These are phyloP conservation scores for Pterocles gutturalis DNA, from an alignment of 2,113 vertebrate genomes.

Conservation along the genomic window DNA sequence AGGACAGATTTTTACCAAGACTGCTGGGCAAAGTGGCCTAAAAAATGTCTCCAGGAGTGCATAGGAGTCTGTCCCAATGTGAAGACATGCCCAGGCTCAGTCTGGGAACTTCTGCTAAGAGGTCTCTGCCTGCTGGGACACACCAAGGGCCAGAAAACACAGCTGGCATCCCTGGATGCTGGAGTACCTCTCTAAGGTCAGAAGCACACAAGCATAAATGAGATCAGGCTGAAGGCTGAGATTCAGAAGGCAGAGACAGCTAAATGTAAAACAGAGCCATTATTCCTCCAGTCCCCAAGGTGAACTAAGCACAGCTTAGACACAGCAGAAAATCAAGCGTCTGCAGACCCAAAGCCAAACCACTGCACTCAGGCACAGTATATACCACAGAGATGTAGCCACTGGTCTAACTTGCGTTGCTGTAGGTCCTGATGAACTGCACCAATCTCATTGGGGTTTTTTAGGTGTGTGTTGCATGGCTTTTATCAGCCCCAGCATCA, in stretches of 20 bases:
- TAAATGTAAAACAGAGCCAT: background rate
- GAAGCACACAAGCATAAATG: background rate
- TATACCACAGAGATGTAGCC: background rate
- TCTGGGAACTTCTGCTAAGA: background rate
- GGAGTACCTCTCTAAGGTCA: background rate
- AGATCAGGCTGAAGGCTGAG: background rate
- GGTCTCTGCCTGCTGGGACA: background rate
- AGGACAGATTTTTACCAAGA: background rate
- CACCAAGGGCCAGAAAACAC: background rate
- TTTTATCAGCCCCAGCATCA: background rate
- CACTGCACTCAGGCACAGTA: background rate
- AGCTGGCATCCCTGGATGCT: background rate
- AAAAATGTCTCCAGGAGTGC: background rate
- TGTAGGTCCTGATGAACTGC: background rate
- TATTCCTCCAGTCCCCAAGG: background rate
- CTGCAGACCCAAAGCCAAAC: background rate
- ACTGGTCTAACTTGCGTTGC: background rate
- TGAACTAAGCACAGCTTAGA: background rate
- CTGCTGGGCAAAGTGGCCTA: background rate
- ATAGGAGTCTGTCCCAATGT: background rate
- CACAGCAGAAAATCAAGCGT: background rate
- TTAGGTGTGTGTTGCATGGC: background rate
- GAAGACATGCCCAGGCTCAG: background rate
- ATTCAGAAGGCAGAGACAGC: background rate
- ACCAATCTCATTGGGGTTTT: background rate